Base-by-base conservation (phyloP, 2,888 invertebrate species). In the Cryptosula pallasiana region DNA sequence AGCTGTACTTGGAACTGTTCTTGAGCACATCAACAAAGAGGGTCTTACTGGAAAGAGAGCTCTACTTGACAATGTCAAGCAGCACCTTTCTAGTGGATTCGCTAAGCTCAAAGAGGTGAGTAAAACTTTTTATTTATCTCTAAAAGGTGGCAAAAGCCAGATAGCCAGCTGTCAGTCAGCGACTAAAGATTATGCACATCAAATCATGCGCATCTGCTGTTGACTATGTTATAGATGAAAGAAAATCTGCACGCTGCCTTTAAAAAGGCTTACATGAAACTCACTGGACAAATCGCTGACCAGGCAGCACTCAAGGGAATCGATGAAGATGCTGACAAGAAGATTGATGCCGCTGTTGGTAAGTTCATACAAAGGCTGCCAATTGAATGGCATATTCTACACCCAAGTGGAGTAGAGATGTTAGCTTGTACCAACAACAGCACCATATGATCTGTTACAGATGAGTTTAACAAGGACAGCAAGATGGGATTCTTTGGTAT, bases 221-320 rank as follows among this genome's bases (percentile, higher is more conserved):
- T 45, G 45, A 13, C 45, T 45, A 20, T 45, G 45, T 45, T 45
- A 20, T 63, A 63, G 63, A 5, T 32, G 29, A 63, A 63, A 32
- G 63, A 63, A 5, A 27, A 32, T 5, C 63, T 63, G 3, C 63
- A 63, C 32, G 32, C 2, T 3, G 34, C 29, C 13, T 63, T 63
- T 27, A 63, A 63, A 32, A 32, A 25, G 9, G 63, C 63, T 13
- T 27, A 9, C 32, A 5, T 5, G 2, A 27, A 63, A 32, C 27
- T 63, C 32, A 63, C 63, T 32, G 63, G 63, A 16, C 25, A 32
- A 32, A 25, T 63, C 63, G 63, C 63, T 63, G 63, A 63, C 63
- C 13, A 25, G 34, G 27, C 32, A 2, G 2, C 63, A 3, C 63
- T 63, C 5, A 63, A 63, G 63, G 32, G 32, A 63, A 32, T 63